Conservation (phyloP, 2,113 vertebrate species). For the Labeo catla region DNA sequence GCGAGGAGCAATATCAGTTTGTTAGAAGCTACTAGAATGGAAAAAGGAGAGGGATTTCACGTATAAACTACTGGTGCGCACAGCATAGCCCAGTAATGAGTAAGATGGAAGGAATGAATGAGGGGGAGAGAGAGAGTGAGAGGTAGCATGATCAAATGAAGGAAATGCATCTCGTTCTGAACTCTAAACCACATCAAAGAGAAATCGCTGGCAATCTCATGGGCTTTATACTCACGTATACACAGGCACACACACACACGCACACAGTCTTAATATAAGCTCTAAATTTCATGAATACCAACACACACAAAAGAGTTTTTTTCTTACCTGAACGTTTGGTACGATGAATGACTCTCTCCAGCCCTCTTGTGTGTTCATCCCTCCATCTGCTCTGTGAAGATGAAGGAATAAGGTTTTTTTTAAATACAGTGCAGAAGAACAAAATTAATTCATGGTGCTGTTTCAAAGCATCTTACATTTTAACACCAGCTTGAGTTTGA, state of each 20-base stretch:
- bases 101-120: conserved; percentile 37
- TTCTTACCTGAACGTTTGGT: conserved; percentile 59
- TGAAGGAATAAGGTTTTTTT: not conserved
- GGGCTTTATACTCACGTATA: conserved; percentile 25
- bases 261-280: conserved; percentile 6
- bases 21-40: conserved; percentile 18
- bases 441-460: conserved; percentile 29
- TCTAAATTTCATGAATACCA: not conserved
- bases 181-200: conserved; percentile 56
- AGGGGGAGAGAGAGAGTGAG: conserved; percentile 34
- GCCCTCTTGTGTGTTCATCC: conserved; percentile 33
- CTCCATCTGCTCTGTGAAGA: conserved; percentile 51
- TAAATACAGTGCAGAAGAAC: not conserved
- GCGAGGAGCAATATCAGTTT: conserved; percentile 13
- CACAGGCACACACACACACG: conserved; percentile 23
- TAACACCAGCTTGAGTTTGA: not conserved
- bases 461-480: conserved; percentile 41
- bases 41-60: conserved; percentile 25
- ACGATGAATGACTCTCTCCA: conserved; percentile 54
- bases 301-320: conserved; percentile 31
- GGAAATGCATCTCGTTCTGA: conserved; percentile 43
- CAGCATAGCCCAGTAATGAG: conserved; percentile 39
- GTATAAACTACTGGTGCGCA: conserved; percentile 15
- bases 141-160: conserved; percentile 42
- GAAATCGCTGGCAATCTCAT: conserved; percentile 22